Percentiles rank a stretch among this genome's conserved stretches.
Evolutionary conservation across 2,797 vertebrate genomes (phyloP).

Genomic region (Pseudochromis fuscus): DNA sequence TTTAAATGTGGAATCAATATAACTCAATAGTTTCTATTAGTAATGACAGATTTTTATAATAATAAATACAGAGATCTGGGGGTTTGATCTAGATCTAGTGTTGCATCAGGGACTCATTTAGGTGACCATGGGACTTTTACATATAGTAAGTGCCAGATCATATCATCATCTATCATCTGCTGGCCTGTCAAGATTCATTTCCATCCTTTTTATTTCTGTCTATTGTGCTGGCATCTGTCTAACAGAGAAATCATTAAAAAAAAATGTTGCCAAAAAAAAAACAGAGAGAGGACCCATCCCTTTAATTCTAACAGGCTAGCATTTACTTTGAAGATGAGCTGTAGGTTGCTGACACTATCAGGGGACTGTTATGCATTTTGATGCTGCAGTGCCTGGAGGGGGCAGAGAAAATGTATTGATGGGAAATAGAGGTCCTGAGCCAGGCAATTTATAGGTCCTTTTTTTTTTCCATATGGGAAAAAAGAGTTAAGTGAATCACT

Average conservation of each 20-base stretch:
- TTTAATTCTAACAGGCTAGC: constrained; percentile 62
- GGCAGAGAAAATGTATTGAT: constrained; percentile 65
- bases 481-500: constrained; percentile 64
- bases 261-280: constrained; percentile 44
- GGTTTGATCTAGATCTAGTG: constrained; percentile 28
- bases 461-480: constrained; percentile 38
- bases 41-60: constrained; percentile 37
- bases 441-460: constrained; percentile 63
- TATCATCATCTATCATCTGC: constrained; percentile 17
- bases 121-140: constrained; percentile 17
- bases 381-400: constrained; percentile 50
- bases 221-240: constrained; percentile 29
- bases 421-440: constrained; percentile 69
- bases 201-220: constrained; percentile 17
- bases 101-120: not conserved
- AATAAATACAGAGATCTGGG: constrained; percentile 31
- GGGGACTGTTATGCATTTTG: constrained; percentile 66
- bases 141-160: constrained; percentile 7
- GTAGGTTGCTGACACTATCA: constrained; percentile 69
- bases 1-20: constrained; percentile 20
- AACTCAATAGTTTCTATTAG: constrained; percentile 25
- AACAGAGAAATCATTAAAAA: constrained; percentile 19
- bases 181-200: constrained; percentile 16
- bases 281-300: constrained; percentile 14
- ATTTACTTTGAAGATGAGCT: constrained; percentile 70